Conservation (phyloP, 2,888 invertebrate genomes). For the Campoletis raptor region DNA sequence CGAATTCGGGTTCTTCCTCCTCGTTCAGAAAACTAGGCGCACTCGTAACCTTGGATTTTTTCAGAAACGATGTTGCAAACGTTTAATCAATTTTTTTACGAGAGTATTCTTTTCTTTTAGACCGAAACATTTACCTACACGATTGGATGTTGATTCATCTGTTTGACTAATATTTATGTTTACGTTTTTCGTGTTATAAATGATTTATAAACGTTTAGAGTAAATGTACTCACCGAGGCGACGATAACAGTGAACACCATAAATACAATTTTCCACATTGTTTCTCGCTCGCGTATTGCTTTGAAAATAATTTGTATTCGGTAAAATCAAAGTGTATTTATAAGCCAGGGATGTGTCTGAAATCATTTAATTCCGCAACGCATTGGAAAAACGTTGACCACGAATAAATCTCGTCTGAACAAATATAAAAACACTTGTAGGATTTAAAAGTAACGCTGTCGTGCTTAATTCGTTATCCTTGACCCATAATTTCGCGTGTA, state of each 20-base stretch:
- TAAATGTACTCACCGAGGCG: background rate
- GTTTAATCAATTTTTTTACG: background rate
- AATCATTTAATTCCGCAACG: background rate
- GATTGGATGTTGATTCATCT: background rate
- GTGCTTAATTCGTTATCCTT: background rate
- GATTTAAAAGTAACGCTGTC: background rate
- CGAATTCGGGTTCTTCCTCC: background rate
- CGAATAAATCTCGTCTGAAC: background rate
- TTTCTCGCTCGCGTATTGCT: conserved; percentile 4
- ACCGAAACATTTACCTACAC: background rate
- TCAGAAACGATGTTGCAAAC: background rate
- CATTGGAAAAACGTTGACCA: background rate
- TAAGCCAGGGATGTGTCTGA: background rate
- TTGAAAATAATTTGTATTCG: background rate
- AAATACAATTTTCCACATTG: conserved; percentile 1
- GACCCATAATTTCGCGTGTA: background rate
- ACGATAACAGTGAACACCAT: background rate
- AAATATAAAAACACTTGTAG: conserved; percentile 5
- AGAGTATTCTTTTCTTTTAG: background rate
- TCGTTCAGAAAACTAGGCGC: background rate
- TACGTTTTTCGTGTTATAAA: background rate
- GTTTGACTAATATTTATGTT: background rate
- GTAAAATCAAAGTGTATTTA: background rate
- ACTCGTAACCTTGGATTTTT: background rate
- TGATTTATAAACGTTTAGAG: background rate